Evolutionary conservation across 2,797 vertebrate species (phyloP).

Genomic region (Harpagifer antarcticus): DNA sequence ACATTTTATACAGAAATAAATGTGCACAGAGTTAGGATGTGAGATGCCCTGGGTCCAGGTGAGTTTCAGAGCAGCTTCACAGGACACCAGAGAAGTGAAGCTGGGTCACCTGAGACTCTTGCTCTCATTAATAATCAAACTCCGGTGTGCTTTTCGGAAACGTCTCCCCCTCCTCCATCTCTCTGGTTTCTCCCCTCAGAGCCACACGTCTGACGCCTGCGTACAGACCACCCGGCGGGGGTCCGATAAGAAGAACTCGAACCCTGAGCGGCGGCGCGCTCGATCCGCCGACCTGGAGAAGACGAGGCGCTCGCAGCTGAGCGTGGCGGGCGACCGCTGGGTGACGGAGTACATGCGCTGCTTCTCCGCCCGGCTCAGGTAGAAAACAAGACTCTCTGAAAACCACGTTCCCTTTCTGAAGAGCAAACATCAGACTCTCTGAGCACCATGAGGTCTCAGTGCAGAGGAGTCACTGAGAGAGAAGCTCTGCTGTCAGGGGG

Average conservation of each 20-base stretch:
- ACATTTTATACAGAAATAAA: too few species aligned
- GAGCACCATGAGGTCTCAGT: not conserved
- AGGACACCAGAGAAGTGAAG: conserved; percentile 52
- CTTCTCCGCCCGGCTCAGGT: conserved; percentile 91
- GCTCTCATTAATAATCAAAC: conserved; percentile 73
- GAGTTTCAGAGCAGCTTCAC: not conserved
- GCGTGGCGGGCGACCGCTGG: conserved; percentile 89
- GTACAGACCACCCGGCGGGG: conserved; percentile 88
- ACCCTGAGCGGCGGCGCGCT: conserved; percentile 84
- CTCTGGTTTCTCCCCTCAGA: conserved; percentile 77
- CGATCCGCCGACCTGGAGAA: conserved; percentile 89
- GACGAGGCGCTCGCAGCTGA: conserved; percentile 72
- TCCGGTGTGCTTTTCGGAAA: conserved; percentile 36
- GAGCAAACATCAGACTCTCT: not conserved
- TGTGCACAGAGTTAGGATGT: not conserved
- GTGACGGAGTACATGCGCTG: conserved; percentile 97
- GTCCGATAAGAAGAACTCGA: conserved; percentile 81
- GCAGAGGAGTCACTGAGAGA: not conserved
- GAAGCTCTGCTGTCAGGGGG: conserved; percentile 17
- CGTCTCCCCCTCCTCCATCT: not conserved
- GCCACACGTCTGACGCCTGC: conserved; percentile 84
- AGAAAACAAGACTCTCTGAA: conserved; percentile 56
- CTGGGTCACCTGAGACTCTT: conserved; percentile 57
- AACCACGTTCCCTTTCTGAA: not conserved
- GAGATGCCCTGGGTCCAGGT: not conserved